Evolutionary conservation across 2,797 vertebrate genomes (phyloP).

Genomic region (Poliocrania exsul): DNA sequence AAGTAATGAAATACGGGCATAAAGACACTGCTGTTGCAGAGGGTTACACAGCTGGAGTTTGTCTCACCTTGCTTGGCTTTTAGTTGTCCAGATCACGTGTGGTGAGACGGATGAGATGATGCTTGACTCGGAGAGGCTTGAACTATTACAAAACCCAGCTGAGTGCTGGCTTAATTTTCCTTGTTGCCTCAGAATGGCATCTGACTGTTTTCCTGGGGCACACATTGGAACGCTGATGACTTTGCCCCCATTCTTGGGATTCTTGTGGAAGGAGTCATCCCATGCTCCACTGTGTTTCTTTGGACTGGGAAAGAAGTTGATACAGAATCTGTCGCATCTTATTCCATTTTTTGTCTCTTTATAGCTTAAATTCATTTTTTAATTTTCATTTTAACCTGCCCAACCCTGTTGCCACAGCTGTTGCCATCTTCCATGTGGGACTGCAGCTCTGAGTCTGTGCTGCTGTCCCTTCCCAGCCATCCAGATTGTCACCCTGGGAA

Average conservation of each 20-base stretch:
- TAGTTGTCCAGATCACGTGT: neutral
- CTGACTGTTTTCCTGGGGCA: neutral
- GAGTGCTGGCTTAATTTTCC: neutral
- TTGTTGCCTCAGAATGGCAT: neutral
- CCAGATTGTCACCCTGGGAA: neutral
- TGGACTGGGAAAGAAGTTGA: neutral
- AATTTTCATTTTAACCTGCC: too few relatives aligned
- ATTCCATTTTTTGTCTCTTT: neutral
- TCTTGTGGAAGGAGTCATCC: neutral
- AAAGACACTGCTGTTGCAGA: neutral
- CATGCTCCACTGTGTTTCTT: neutral
- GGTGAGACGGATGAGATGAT: neutral
- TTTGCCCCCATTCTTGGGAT: slow-evolving; percentile 44
- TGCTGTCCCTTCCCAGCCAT: neutral
- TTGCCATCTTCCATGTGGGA: neutral
- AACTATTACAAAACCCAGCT: neutral
- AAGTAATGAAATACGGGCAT: rapidly evolving
- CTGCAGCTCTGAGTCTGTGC: neutral
- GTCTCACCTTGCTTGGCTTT: neutral
- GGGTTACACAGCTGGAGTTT: neutral
- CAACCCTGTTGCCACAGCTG: neutral
- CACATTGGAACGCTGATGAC: neutral
- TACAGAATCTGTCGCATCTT: neutral
- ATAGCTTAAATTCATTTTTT: neutral
- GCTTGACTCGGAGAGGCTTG: neutral